These are phyloP conservation scores for Pantelozetes paolii DNA, from an alignment of 2,888 invertebrate species.

Conservation along the genomic window DNA sequence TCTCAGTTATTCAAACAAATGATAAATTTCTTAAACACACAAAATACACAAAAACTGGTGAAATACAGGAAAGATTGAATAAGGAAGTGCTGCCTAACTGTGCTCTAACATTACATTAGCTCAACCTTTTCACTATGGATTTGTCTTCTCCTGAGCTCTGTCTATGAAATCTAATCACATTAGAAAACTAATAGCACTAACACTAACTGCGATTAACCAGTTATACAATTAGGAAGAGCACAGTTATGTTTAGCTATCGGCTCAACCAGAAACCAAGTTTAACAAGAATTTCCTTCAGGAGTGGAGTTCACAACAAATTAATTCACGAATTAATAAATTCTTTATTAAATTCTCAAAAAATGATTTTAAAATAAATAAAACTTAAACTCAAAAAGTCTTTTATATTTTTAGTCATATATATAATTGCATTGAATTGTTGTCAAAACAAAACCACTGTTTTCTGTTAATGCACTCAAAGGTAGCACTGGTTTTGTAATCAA, in stretches of 20 bases:
- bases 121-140: not conserved
- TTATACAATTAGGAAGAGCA: constrained; percentile 8
- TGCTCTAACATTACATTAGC: not conserved
- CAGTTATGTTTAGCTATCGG: not conserved
- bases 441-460: too few species aligned
- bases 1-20: not conserved
- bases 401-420: too few species aligned
- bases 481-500: too few species aligned
- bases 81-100: not conserved
- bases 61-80: constrained; percentile 14
- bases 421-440: too few species aligned
- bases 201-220: constrained; percentile 11
- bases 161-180: not conserved
- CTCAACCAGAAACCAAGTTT: not conserved
- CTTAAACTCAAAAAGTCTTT: too few species aligned
- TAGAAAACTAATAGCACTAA: constrained; percentile 13
- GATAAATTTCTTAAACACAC: constrained; percentile 4
- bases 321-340: too few species aligned
- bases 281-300: not conserved
- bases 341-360: too few species aligned
- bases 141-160: constrained; percentile 1
- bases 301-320: not conserved
- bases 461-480: too few species aligned
- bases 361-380: too few species aligned
- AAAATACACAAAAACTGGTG: not conserved